A percentile compares a stretch with the other conserved stretches of the same genome.
Conservation (phyloP, 2,113 vertebrate species). For the Hippolais icterina region DNA sequence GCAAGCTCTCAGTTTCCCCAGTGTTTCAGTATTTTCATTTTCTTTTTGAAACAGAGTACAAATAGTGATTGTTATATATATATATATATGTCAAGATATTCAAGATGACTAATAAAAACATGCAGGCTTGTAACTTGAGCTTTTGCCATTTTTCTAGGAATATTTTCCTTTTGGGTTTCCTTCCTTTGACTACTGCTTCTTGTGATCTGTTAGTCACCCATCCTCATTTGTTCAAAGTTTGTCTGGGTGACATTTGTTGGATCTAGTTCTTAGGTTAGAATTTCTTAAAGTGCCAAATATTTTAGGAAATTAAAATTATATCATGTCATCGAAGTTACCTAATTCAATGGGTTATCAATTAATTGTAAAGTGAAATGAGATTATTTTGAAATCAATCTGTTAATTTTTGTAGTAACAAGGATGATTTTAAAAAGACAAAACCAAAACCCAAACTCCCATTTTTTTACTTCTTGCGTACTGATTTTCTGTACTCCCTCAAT, state of each 20-base stretch:
- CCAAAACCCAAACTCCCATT: rapidly evolving
- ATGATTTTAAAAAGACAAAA: not conserved
- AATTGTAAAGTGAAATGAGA: not conserved
- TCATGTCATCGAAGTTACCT: not conserved
- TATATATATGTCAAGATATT: not conserved
- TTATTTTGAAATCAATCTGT: not conserved
- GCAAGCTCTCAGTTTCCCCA: not conserved
- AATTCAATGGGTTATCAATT: not conserved
- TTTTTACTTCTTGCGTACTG: not conserved
- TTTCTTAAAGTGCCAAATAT: not conserved
- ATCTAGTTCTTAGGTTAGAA: not conserved
- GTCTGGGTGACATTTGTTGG: not conserved
- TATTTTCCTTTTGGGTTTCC: not conserved
- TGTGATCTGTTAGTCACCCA: not conserved
- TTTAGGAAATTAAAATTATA: not conserved
- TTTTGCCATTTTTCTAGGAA: not conserved
- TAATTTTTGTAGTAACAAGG: not conserved
- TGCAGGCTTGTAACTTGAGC: not conserved
- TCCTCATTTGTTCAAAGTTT: not conserved
- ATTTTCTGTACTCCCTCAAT: not conserved
- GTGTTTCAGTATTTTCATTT: not conserved
- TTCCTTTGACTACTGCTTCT: not conserved
- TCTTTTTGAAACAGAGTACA: not conserved
- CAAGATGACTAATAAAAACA: not conserved
- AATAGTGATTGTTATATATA: not conserved